These are phyloP conservation scores for Ephestia elutella DNA, from an alignment of 1,140 invertebrate genomes.

Conservation along the genomic window DNA sequence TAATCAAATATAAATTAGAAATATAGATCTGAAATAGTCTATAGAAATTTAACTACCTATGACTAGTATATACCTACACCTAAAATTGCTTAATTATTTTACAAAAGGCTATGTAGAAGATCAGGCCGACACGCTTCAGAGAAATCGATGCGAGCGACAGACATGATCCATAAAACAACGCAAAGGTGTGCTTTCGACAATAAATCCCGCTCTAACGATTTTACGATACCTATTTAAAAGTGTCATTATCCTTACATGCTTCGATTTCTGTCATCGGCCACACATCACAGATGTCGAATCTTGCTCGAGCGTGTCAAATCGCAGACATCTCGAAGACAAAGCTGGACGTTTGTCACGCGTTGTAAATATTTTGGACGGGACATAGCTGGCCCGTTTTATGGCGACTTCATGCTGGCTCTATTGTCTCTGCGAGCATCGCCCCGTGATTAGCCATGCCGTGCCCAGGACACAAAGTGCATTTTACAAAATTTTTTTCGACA, in stretches of 20 bases:
- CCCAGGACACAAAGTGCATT: not conserved
- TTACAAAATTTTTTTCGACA: constrained; percentile 26
- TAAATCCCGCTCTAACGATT: not conserved
- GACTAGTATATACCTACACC: too few species aligned
- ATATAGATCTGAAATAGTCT: too few species aligned
- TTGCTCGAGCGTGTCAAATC: constrained; percentile 55
- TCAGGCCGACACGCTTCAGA: too few species aligned
- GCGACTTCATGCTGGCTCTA: constrained; percentile 53
- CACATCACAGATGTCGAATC: constrained; percentile 27
- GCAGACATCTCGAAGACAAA: constrained; percentile 59
- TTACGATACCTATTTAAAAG: constrained; percentile 14
- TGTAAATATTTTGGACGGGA: constrained; percentile 70
- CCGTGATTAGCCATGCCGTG: constrained; percentile 50
- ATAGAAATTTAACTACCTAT: too few species aligned
- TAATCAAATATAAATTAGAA: too few species aligned
- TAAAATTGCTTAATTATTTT: too few species aligned
- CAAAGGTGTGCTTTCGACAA: too few species aligned
- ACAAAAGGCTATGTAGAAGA: too few species aligned
- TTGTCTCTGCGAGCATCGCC: constrained; percentile 36
- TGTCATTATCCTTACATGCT: not conserved
- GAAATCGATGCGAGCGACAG: too few species aligned
- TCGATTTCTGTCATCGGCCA: constrained; percentile 22
- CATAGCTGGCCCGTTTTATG: constrained; percentile 59
- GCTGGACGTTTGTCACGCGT: constrained; percentile 60
- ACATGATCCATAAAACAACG: too few species aligned